Evolutionary conservation across 2,797 vertebrate genomes (phyloP), one percentile per base, ranked within the genome.

Genomic region (Champsocephalus esox): DNA sequence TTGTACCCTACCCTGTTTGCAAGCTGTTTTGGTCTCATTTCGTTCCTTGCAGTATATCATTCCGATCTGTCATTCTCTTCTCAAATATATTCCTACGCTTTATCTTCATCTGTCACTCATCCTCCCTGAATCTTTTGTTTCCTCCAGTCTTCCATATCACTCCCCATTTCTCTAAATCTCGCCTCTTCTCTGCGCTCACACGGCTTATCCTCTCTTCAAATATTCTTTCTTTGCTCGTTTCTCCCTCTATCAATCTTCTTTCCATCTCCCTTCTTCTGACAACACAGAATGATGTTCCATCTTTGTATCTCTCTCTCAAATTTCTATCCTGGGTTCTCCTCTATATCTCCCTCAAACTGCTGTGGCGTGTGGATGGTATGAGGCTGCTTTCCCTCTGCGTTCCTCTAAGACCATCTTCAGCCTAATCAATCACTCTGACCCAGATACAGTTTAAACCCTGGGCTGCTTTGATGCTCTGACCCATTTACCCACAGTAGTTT

Each of bases 351-450:
- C 66, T 59, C 46, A 56, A 34, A 2, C 61, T 14, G 54, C 45
- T 67, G 63, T 67, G 63, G 32, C 34, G n/a, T 12, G 34, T 45
- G 21, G 10, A 9, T 34, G 19, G 60, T 70, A 32, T 11, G 45
- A 65, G 66, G 21, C 77, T 66, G 38, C 51, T 58, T 81, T 65
- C 28, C 45, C 67, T 60, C 73, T 83, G 49, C 43, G 17, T 80
- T 81, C 66, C 73, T 80, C 52, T 68, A 66, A 80, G 70, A 70
- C 59, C 50, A 68, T 82, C 72, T 75, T 73, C 21, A 10, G 59
- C 79, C 72, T 80, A 83, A 91, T 90, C 84, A 83, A 89, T 89
- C 88, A 92, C 74, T 69, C 38, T 86, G 88, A 88, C 89, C 90
- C 87, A 92, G 49, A 89, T 87, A 88, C 32, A 66, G 79, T 73